Evolutionary conservation across 2,888 invertebrate genomes (phyloP), one percentile per base, ranked within the genome.

Genomic region (Cephus sareptanus): DNA sequence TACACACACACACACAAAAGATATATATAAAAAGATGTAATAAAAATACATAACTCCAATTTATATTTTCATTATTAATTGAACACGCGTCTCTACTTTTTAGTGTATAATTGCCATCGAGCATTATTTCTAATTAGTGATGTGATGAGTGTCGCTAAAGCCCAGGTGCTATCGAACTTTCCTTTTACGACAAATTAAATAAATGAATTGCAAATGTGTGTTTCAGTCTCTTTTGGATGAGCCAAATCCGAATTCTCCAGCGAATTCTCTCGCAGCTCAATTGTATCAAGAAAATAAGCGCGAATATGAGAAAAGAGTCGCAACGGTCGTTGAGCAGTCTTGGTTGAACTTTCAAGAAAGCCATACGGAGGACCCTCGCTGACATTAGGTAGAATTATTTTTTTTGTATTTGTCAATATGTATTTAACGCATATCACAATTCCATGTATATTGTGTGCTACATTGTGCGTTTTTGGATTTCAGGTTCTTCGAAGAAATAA

Each of bases 161-260:
- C 34, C 11, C 56, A 69, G 75, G 15, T 70, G 77, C 73, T 76
- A 56, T 9, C 33, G 15, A 75, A 75, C n/a, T 31, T 80, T 74
- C 31, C 75, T 30, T 31, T 74, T 40, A 3, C 30, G 13, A 9
- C 23, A 13, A 69, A 11, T 56, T 56, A 56, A 56, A 56, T 23
- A 56, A 23, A 56, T 23, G 40, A 56, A 56, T 56, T 23, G 23
- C 23, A 77, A 78, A 76, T 85, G 76, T 86, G 83, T 86, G 83
- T 91, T 91, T 78, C 93, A 95, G 94, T 94, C 94, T 40, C 92
- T 95, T 85, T 92, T 95, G 87, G 95, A 95, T 87, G 95, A 95
- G 89, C 95, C 95, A 69, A 95, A 95, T 90, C 95, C 95, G 77
- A 95, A 95, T 91, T 94, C 94, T 75, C 95, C 95, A 75, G 95